phyloP scores from a whole-genome alignment of 1,140 invertebrate species.

The Drosophila yakuba region DNA sequence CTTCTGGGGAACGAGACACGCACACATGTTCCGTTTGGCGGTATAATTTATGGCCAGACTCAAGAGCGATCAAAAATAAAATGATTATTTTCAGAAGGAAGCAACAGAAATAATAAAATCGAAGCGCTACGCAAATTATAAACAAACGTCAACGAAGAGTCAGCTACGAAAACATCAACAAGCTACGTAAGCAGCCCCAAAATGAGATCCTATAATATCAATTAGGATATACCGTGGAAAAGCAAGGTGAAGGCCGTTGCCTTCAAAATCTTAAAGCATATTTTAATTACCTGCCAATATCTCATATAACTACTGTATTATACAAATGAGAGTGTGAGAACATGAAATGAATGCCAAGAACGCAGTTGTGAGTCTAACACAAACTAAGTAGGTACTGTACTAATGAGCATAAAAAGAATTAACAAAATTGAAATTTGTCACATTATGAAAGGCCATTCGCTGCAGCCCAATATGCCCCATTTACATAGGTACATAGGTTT shows the following conservation, averaged over 20 bases:
- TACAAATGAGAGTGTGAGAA: not conserved
- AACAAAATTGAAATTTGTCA: too few relatives aligned
- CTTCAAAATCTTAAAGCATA: not conserved
- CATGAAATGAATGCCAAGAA: too few relatives aligned
- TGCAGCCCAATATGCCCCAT: slow-evolving; percentile 10
- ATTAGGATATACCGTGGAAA: slow-evolving; percentile 16
- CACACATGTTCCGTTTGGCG: slow-evolving; percentile 48
- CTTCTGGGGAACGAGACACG: slow-evolving; percentile 28
- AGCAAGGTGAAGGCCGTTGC: not conserved
- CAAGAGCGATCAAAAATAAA: slow-evolving; percentile 63
- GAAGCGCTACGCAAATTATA: slow-evolving; percentile 63
- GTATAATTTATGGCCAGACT: slow-evolving; percentile 64
- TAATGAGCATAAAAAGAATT: too few relatives aligned
- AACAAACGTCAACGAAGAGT: slow-evolving; percentile 62
- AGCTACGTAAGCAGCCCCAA: slow-evolving; percentile 32
- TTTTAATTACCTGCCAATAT: too few relatives aligned
- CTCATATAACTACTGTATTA: not conserved
- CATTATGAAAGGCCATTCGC: too few relatives aligned
- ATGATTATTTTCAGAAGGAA: slow-evolving; percentile 65
- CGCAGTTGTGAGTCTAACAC: too few relatives aligned
- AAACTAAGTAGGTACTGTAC: too few relatives aligned
- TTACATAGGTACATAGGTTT: not conserved
- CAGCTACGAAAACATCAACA: slow-evolving; percentile 41
- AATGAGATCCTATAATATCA: not conserved
- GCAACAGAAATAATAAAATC: slow-evolving; percentile 40